Conservation (phyloP, 2,888 invertebrate genomes). For the Icerya purchasi region DNA sequence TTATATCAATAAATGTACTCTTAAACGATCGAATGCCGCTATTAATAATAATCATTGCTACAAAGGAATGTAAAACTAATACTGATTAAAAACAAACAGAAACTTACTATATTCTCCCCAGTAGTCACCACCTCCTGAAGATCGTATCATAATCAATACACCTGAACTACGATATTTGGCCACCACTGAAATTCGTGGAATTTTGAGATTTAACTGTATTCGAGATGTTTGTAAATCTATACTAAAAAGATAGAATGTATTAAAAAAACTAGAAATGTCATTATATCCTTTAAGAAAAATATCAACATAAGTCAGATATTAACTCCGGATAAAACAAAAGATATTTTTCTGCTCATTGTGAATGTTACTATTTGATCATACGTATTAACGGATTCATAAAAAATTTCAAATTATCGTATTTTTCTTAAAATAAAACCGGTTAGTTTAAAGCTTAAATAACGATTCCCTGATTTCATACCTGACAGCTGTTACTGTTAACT, state of each 20-base stretch:
- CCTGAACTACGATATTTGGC: constrained; percentile 65
- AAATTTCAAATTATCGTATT: too few relatives aligned
- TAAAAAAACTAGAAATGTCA: not conserved
- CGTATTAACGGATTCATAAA: too few relatives aligned
- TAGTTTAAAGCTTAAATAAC: too few relatives aligned
- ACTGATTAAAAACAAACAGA: too few relatives aligned
- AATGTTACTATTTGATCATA: too few relatives aligned
- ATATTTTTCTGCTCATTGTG: not conserved
- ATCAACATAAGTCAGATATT: not conserved
- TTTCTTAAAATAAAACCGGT: too few relatives aligned
- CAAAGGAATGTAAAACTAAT: too few relatives aligned
- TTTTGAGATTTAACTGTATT: constrained; percentile 56
- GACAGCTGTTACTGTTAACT: constrained; percentile 54
- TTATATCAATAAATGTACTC: too few relatives aligned
- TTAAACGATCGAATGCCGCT: too few relatives aligned
- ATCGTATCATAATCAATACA: constrained; percentile 52
- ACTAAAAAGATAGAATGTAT: constrained; percentile 28
- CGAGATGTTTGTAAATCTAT: constrained; percentile 57
- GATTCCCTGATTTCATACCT: too few relatives aligned
- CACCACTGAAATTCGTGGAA: constrained; percentile 54
- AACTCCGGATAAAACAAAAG: not conserved
- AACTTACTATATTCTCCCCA: constrained; percentile 66
- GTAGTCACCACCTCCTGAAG: constrained; percentile 67
- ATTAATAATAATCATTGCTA: too few relatives aligned
- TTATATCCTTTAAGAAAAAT: not conserved